Base-by-base conservation (phyloP, 2,797 vertebrate species). In the Oophaga sylvatica region DNA sequence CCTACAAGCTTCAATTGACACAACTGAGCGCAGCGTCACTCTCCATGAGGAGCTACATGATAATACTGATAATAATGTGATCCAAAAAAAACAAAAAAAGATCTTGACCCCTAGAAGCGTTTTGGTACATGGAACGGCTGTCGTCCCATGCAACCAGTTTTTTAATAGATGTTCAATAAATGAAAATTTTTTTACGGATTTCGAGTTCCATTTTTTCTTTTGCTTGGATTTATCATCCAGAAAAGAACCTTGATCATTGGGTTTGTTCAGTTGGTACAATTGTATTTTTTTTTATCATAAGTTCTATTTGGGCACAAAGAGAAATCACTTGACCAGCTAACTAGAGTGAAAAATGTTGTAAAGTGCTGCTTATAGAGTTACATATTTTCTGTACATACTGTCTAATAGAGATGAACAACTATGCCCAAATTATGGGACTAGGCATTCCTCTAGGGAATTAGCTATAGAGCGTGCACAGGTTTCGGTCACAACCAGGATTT, bases 1-100 rank as follows among this genome's bases (percentile, higher is more conserved):
- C 35, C 35, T 41, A 41, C 35, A 41, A 41, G 35, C 35, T 41
- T 41, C 35, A 41, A 5, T 41, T 41, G 35, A 41, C 35, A 41
- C 3, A 3, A 41, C 35, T 41, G 35, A 53, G 48, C 76, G 57
- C 41, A 76, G 60, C 2, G 0, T 31, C 48, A 45, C n/a, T 48
- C 53, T n/a, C 53, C 22, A 70, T 73, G 16, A 26, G 59, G 57
- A 76, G 35, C 19, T 82, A 56, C 65, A 56, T 11, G 4, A 65
- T 82, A 76, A 84, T 71, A 76, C 56, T 84, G 82, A 84, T 62
- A 41, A 56, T 26, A 3, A 62, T 11, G 13, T 9, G 56, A n/a
- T 31, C 15, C 6, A 19, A n/a, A 29, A 60, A 9, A 1, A 17
- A 26, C 26, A 26, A 19, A n/a, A 29, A 31, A 9, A 1, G 29